Base-by-base conservation (phyloP, 2,888 invertebrate species). In the Volucella inflata region DNA sequence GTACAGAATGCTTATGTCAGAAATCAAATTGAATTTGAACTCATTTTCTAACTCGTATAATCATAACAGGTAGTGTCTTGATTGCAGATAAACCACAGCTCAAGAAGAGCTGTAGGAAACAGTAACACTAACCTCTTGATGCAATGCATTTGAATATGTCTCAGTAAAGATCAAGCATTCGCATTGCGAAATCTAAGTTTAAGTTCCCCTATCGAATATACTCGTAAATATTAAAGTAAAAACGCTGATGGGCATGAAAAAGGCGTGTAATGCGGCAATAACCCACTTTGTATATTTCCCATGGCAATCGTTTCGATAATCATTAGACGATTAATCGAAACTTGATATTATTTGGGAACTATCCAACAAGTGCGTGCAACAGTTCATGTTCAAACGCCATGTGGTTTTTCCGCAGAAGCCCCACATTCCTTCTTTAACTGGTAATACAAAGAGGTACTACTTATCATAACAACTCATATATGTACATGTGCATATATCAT, bases 351-450 rank as follows among this genome's bases (percentile, higher is more conserved):
- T 67, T 42, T 51, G n/a, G n/a, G 11, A 53, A 42, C 8, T n/a
- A 68, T 53, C 53, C 30, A 42, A 46, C 55, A 21, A 30, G 30
- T 53, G 11, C 1, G 11, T 30, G 38, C 21, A 44, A 57, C 71
- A 70, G 71, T 71, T 71, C 78, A 78, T 57, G 78, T 71, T 16
- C 78, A 71, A 50, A 65, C 57, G 50, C 36, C 44, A 57, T 78
- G 71, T 10, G 78, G 71, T 65, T 30, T 21, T 4, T 8, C 48
- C 30, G 9, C 30, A 48, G 48, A 76, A 68, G 57, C 67, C 51
- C 21, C 21, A 12, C 53, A 62, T 62, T 55, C n/a, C 12, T 36
- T 38, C 38, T 12, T 10, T 36, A 40, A 16, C 40, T 30, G 30
- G 36, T 46, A 46, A 40, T 14, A 38, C 21, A 21, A 21, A 59